Evolutionary conservation across 2,888 invertebrate species (phyloP).

Genomic region (Drosophila sordidula): DNA sequence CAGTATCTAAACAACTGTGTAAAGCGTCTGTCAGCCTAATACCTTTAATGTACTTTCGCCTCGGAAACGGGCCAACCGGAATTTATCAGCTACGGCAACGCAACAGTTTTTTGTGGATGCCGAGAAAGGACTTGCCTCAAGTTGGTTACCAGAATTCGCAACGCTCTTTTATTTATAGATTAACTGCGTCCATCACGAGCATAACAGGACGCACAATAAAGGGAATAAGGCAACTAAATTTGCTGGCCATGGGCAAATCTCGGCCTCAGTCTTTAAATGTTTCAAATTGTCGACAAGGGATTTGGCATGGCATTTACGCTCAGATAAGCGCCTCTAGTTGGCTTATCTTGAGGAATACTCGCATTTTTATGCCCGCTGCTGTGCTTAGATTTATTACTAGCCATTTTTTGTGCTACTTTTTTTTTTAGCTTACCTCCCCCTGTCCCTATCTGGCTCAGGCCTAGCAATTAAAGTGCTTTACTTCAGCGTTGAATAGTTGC

Average conservation of each 20-base stretch:
- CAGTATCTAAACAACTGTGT: conserved; percentile 2
- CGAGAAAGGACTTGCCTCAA: conserved; percentile 3
- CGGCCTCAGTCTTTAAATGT: conserved; percentile 77
- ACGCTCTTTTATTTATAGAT: conserved; percentile 62
- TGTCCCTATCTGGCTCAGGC: not conserved
- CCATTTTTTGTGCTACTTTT: conserved; percentile 51
- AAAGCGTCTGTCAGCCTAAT: conserved; percentile 52
- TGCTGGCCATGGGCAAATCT: conserved; percentile 43
- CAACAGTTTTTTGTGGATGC: conserved; percentile 54
- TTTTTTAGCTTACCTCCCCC: not conserved
- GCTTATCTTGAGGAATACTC: conserved; percentile 75
- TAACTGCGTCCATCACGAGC: conserved; percentile 71
- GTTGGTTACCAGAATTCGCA: conserved; percentile 29
- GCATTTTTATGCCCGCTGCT: conserved; percentile 45
- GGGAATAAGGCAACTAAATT: conserved; percentile 47
- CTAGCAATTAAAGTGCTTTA: conserved; percentile 65
- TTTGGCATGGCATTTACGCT: conserved; percentile 76
- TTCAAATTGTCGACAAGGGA: conserved; percentile 83
- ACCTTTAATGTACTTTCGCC: conserved; percentile 58
- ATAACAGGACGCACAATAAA: conserved; percentile 65
- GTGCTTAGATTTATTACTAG: conserved; percentile 66
- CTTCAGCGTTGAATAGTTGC: conserved; percentile 58
- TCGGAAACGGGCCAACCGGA: conserved; percentile 35
- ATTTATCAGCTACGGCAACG: conserved; percentile 58
- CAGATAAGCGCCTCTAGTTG: conserved; percentile 79